Percentiles rank a stretch among this genome's conserved stretches.
Conservation (phyloP, 2,113 vertebrate species). For the Sminthopsis crassicaudata region DNA sequence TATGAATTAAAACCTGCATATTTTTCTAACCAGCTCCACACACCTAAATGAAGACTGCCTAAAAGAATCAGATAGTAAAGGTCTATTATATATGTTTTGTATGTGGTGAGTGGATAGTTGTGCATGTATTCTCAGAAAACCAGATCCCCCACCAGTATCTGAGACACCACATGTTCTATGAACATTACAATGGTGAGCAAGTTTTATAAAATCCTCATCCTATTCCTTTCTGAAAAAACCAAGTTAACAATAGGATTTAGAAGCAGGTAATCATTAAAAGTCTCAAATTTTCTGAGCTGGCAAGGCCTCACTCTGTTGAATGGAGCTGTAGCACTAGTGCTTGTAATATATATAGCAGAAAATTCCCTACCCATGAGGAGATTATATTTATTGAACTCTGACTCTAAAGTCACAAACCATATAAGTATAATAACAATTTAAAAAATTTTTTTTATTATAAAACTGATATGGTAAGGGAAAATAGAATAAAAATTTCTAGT, state of each 20-base stretch:
- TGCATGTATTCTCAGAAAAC: not conserved
- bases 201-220: slow-evolving; percentile 2
- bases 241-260: not conserved
- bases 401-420: not conserved
- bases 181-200: not conserved
- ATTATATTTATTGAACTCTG: not conserved
- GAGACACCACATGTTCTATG: not conserved
- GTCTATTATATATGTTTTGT: not conserved
- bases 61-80: not conserved
- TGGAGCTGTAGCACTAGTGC: not conserved
- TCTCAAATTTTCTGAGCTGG: not conserved
- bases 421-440: slow-evolving; percentile 12
- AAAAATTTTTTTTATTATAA: slow-evolving; percentile 20
- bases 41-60: slow-evolving; percentile 6
- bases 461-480: not conserved
- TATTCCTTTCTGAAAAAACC: slow-evolving; percentile 14
- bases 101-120: not conserved
- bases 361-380: not conserved
- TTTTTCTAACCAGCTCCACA: not conserved
- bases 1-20: not conserved
- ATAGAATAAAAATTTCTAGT: not conserved
- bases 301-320: not conserved
- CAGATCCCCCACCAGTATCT: not conserved
- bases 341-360: not conserved
- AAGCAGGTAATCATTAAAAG: not conserved